These are phyloP conservation scores for Pomacea canaliculata DNA, from an alignment of 2,888 invertebrate genomes.

Conservation along the genomic window DNA sequence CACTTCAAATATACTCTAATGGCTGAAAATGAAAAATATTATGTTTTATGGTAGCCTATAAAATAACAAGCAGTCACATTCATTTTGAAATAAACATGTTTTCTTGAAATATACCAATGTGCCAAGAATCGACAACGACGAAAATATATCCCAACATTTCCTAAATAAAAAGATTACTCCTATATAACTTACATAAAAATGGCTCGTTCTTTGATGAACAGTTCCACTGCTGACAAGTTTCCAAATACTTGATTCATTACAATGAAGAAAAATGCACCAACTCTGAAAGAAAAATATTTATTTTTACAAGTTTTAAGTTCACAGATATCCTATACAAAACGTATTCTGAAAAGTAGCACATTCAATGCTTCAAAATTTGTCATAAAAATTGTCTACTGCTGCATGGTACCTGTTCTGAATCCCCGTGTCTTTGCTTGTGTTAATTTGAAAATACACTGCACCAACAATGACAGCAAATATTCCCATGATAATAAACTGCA, in stretches of 20 bases:
- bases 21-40: too few species aligned
- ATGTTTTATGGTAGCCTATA: too few species aligned
- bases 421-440: constrained; percentile 56
- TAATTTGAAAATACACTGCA: constrained; percentile 65
- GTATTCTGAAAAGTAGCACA: not conserved
- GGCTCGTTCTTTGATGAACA: constrained; percentile 68
- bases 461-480: constrained; percentile 68
- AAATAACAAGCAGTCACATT: too few species aligned
- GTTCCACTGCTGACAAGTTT: constrained; percentile 68
- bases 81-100: too few species aligned
- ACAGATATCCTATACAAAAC: too few species aligned
- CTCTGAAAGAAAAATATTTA: constrained; percentile 47
- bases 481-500: constrained; percentile 60
- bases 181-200: constrained; percentile 66
- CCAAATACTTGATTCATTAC: constrained; percentile 69
- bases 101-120: too few species aligned
- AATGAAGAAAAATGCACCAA: constrained; percentile 70
- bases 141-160: too few species aligned
- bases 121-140: too few species aligned
- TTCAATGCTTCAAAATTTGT: not conserved
- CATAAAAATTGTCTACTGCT: too few species aligned
- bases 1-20: too few species aligned
- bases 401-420: constrained; percentile 66
- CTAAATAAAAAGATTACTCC: not conserved
- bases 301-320: too few species aligned